These are phyloP conservation scores for Tarsius wallacei DNA, from an alignment of 2,797 vertebrate genomes.

Conservation along the genomic window DNA sequence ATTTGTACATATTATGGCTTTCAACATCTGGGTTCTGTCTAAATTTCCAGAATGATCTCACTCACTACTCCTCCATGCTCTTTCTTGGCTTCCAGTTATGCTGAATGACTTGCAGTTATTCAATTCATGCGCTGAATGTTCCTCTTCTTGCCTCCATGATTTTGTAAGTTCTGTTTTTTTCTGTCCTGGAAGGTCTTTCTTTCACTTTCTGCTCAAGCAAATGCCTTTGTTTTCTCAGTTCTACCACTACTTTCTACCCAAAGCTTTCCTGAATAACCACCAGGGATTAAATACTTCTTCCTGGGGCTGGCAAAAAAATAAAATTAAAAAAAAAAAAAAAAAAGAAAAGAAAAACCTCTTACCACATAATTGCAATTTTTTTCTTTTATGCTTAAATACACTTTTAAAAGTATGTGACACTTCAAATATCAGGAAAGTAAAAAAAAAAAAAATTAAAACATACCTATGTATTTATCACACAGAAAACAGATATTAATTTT, in stretches of 20 bases:
- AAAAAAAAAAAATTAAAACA: background rate
- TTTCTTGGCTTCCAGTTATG: background rate
- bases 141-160: background rate
- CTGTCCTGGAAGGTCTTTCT: background rate
- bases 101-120: background rate
- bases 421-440: background rate
- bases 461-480: background rate
- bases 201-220: background rate
- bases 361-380: background rate
- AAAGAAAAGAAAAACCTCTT: background rate
- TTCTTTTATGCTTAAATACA: background rate
- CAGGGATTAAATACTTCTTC: background rate
- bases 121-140: background rate
- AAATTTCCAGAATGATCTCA: background rate
- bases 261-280: background rate
- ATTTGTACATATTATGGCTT: background rate
- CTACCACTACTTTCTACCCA: background rate
- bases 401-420: background rate
- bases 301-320: background rate
- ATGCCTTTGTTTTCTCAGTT: background rate
- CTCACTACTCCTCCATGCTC: background rate
- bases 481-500: background rate
- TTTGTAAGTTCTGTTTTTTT: background rate
- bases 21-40: background rate
- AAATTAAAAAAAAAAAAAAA: conserved; percentile 7